Base-by-base conservation (phyloP, 2,888 invertebrate species). In the Ferdinandea cuprea region DNA sequence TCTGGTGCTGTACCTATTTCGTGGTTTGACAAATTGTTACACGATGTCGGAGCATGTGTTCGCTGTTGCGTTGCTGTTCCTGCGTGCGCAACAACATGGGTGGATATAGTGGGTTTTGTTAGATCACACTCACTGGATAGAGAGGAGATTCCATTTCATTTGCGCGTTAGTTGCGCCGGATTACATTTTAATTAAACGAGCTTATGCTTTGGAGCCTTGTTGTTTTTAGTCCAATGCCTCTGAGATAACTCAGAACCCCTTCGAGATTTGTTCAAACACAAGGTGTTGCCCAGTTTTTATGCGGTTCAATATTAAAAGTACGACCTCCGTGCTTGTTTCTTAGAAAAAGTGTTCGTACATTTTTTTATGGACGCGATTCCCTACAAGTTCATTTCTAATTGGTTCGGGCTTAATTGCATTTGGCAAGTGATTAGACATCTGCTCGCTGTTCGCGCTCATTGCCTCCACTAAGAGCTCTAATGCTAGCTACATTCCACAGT, bases 11-110 rank as follows among this genome's bases (percentile, higher is more conserved):
- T 81, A 81, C 76, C 76, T 71, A 81, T 81, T 71, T 66, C 48
- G 77, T 81, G 50, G 74, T 76, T 83, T 87, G 87, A 87, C 88
- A 87, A 88, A 88, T 88, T 87, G 87, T 85, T 88, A 88, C 88
- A 88, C 61, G 87, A 86, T 87, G 86, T 87, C 61, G 40, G 50
- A 78, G 73, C 81, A 72, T 85, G 85, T 86, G 78, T 83, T 85
- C 71, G 78, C 52, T 72, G 71, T 50, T 80, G 66, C 59, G 66
- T 21, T 15, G 46, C 19, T 48, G 35, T 32, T 68, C 44, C 17
- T 35, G 58, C 19, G 17, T n/a, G 40, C 15, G 6, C 13, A 5
- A 15, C 25, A 11, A 32, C 48, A 74, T 52, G 50, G 59, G 35
- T 40, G 13, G 54, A 44, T 54, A 15, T 54, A 15, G 73, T 66